Evolutionary conservation across 2,888 invertebrate species (phyloP), one percentile per base, ranked within the genome.

Genomic region (Nebria salina): DNA sequence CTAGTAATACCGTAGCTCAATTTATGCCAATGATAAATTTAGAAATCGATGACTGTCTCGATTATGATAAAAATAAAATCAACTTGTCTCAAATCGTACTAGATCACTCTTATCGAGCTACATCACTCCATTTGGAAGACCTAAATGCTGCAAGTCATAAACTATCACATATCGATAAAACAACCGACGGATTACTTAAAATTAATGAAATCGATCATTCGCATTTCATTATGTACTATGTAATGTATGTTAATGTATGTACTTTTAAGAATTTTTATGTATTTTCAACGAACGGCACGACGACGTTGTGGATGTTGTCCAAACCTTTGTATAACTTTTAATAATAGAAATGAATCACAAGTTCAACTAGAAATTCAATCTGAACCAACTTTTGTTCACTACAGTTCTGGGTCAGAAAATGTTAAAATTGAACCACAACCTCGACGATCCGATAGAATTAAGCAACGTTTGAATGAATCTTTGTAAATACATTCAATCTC

Each of bases 91-190:
- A 68, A 20, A 68, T 68, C 20, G 26, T 26, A 20, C 66, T 66
- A n/a, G 15, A 68, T 68, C 68, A 68, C 26, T 20, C 26, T 15
- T 68, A 68, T 20, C n/a, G 66, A 66, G n/a, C 66, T 6, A 20
- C 66, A 66, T 20, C 66, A n/a, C 66, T 66, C 13, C 66, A 20
- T n/a, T 66, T 66, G 7, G 66, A 66, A 20, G 66, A 66, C 7
- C 20, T 66, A 66, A 66, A 66, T 66, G 20, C 66, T 20, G 66
- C 66, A 20, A 66, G 66, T 66, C 66, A 66, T 66, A 66, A 66
- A 66, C n/a, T 66, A 20, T 66, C 66, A 6, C 66, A 66, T 9
- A n/a, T 66, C n/a, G 66, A 66, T n/a, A 66, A 66, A 20, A 20
- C 1, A 0, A 20, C 66, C 7, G 66, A 66, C n/a, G 66, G 13